Percentiles rank a stretch among this genome's conserved stretches.
Evolutionary conservation across 2,888 invertebrate species (phyloP).

Genomic region (Drepanosiphum platanoidis): DNA sequence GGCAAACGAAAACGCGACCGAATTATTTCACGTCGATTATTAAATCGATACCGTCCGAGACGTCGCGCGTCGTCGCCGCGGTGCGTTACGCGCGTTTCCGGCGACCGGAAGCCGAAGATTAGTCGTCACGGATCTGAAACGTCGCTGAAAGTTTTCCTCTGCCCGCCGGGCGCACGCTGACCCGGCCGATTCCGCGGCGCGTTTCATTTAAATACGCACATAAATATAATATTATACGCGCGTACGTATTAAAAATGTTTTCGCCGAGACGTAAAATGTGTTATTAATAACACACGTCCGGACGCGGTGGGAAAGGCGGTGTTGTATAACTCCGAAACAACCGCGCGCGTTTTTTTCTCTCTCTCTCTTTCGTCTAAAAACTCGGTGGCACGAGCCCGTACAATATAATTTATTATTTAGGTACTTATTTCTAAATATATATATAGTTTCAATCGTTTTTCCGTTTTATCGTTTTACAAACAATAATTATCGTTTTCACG

Average conservation of each 20-base stretch:
- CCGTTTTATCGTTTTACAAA: too few relatives aligned
- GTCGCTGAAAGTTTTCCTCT: not conserved
- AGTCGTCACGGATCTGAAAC: constrained; percentile 24
- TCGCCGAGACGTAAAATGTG: not conserved
- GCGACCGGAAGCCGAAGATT: not conserved
- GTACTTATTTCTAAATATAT: too few relatives aligned
- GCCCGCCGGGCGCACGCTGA: constrained; percentile 4
- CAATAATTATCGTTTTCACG: too few relatives aligned
- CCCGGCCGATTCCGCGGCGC: not conserved
- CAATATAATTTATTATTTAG: too few relatives aligned
- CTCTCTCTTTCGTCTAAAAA: too few relatives aligned
- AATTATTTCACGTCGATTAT: too few relatives aligned
- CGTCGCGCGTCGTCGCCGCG: too few relatives aligned
- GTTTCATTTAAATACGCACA: not conserved
- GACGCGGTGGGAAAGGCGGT: not conserved
- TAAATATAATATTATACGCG: too few relatives aligned
- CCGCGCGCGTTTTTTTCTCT: not conserved
- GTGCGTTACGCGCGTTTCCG: not conserved
- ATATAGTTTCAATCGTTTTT: too few relatives aligned
- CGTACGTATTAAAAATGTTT: not conserved
- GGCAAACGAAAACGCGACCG: too few relatives aligned
- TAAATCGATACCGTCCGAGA: too few relatives aligned
- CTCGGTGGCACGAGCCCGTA: too few relatives aligned
- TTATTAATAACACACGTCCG: not conserved
- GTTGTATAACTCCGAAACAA: not conserved